phyloP scores from a whole-genome alignment of 64 coral and sea anemone species.

The Stichodactyla helianthus region DNA sequence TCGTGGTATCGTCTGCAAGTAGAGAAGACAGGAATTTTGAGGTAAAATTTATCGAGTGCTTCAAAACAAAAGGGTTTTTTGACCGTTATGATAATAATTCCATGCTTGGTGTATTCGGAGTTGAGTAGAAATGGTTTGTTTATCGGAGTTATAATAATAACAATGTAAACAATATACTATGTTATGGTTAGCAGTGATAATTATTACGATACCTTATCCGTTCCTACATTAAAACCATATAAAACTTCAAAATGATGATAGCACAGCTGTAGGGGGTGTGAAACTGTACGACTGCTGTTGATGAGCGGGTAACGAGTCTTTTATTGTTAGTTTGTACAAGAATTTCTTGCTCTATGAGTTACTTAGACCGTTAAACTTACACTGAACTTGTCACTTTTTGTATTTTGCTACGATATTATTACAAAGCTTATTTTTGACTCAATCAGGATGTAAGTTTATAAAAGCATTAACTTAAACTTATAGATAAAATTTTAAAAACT shows the following conservation, averaged over 20 bases:
- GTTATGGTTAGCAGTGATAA: neutral
- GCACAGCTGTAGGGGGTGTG: neutral
- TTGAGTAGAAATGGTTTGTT: neutral
- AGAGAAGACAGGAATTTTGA: neutral
- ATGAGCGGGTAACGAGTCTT: too few relatives aligned
- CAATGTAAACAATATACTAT: neutral
- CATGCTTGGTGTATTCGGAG: neutral
- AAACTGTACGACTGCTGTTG: too few relatives aligned
- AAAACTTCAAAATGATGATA: neutral
- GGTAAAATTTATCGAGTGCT: neutral
- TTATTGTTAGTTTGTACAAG: too few relatives aligned
- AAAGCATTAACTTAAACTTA: neutral
- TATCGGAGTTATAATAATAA: neutral
- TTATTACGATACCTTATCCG: neutral
- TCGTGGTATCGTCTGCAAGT: neutral
- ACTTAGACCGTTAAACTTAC: neutral
- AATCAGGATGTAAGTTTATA: neutral
- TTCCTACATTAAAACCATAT: neutral
- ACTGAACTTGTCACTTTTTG: neutral
- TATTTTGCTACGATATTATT: neutral
- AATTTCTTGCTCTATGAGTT: too few relatives aligned
- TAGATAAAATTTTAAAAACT: neutral
- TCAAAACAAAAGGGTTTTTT: neutral
- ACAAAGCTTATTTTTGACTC: neutral
- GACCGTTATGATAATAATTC: conserved; percentile 2